Evolutionary conservation across 2,888 invertebrate genomes (phyloP).

Genomic region (Zelleria hepariella): DNA sequence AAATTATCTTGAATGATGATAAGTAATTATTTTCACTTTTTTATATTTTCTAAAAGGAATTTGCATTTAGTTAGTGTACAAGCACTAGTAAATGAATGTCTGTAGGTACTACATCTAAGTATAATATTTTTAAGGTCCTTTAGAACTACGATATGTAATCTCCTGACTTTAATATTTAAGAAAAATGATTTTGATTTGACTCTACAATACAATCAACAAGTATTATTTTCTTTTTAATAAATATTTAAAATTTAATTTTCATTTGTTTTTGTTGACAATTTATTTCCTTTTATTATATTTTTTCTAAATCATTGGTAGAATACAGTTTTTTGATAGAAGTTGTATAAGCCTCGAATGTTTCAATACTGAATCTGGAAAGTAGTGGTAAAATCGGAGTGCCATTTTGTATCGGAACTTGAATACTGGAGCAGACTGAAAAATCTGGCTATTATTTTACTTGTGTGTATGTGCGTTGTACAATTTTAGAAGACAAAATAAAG

Average conservation of each 20-base stretch:
- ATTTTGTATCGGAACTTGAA: slow-evolving; percentile 27
- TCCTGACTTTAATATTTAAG: slow-evolving; percentile 52
- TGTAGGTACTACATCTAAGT: background rate
- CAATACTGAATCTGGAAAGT: background rate
- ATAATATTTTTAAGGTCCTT: slow-evolving; percentile 6
- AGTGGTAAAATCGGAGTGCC: slow-evolving; percentile 23
- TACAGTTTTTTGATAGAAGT: background rate
- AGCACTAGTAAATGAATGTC: background rate
- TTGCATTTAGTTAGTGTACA: background rate
- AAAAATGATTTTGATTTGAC: slow-evolving; percentile 46
- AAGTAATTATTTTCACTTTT: background rate
- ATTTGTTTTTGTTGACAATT: slow-evolving; percentile 16
- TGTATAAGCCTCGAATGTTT: background rate
- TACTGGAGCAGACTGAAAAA: slow-evolving; percentile 35
- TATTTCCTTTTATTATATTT: slow-evolving; percentile 32
- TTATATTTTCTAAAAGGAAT: background rate
- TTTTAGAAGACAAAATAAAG: slow-evolving; percentile 58
- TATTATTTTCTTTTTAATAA: slow-evolving; percentile 63
- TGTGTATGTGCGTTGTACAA: slow-evolving; percentile 69
- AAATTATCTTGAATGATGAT: slow-evolving; percentile 27
- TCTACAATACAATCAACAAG: slow-evolving; percentile 34
- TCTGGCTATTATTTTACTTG: slow-evolving; percentile 31
- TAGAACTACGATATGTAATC: slow-evolving; percentile 45
- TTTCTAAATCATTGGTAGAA: slow-evolving; percentile 8
- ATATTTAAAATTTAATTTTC: slow-evolving; percentile 40